Evolutionary conservation across 1,140 invertebrate species (phyloP), one percentile per base, ranked within the genome.

Genomic region (Eumeta japonica): DNA sequence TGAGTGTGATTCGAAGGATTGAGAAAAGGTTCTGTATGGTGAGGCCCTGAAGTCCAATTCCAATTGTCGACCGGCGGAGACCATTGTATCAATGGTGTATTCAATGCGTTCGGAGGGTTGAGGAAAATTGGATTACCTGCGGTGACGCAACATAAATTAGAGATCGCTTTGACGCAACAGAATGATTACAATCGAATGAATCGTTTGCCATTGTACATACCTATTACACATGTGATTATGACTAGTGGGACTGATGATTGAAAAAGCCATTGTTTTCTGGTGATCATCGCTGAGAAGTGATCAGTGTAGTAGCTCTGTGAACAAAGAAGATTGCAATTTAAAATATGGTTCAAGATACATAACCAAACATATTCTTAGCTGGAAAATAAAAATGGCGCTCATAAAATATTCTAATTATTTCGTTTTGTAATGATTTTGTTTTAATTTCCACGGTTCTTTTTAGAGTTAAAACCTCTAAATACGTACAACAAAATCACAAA

Each of bases 1-100:
- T 80, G 79, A 4, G 62, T 78, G 39, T 72, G 71, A 46, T 79
- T 79, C 2, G 59, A 58, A 4, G 77, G 62, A n/a, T 62, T 58
- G 39, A 81, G 61, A 38, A 76, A 77, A 7, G 77, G 78, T 42
- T 67, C 59, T 20, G 79, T 75, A 41, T 78, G 74, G 2, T 77
- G 59, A 3, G 77, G 77, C 10, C 65, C 62, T 19, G 52, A 55
- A 17, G 67, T 67, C 48, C 77, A 75, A 36, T 65, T 70, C 80
- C 80, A 81, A 2, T 71, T 65, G 39, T 80, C 77, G 31, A 55
- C 61, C 1, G 79, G 77, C 18, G 72, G 71, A 20, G 62, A 77
- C 80, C 80, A 81, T 62, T 73, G 76, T 43, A 80, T 77, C 2
- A 76, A 57, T 34, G 77, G 73, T 18, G 50, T 52, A 19, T 58